phyloP scores from a whole-genome alignment of 2,797 vertebrate species.

The Muscicapa striata region DNA sequence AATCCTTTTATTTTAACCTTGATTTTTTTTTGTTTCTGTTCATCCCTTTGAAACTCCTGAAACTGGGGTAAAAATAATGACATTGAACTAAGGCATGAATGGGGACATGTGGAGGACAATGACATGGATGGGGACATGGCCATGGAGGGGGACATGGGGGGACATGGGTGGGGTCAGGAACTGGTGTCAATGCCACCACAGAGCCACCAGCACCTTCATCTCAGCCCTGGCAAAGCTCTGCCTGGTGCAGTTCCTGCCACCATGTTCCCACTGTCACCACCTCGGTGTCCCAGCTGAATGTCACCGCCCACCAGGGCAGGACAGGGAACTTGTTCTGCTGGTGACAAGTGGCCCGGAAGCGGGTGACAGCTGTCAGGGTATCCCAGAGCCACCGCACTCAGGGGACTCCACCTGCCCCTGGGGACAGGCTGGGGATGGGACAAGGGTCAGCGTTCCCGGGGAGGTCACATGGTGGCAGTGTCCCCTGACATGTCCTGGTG shows the following conservation, averaged over 20 bases:
- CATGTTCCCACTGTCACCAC: background rate
- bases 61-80: background rate
- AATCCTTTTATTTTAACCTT: background rate
- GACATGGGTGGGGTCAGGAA: background rate
- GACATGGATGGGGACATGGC: background rate
- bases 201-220: background rate
- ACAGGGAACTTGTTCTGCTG: slow-evolving; percentile 66
- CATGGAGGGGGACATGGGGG: background rate
- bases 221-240: accelerated
- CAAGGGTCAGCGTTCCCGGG: background rate
- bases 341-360: slow-evolving; percentile 19
- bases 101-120: too few species aligned
- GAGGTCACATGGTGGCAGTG: too few species aligned
- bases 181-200: background rate
- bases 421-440: background rate
- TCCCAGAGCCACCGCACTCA: background rate
- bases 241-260: background rate
- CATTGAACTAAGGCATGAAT: background rate
- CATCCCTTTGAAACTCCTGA: background rate
- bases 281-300: background rate
- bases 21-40: background rate
- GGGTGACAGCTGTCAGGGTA: background rate
- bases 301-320: slow-evolving; percentile 4
- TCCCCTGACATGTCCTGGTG: background rate
- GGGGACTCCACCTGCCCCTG: background rate